Conservation (phyloP, 1,140 invertebrate species). For the Glomeris maerens region DNA sequence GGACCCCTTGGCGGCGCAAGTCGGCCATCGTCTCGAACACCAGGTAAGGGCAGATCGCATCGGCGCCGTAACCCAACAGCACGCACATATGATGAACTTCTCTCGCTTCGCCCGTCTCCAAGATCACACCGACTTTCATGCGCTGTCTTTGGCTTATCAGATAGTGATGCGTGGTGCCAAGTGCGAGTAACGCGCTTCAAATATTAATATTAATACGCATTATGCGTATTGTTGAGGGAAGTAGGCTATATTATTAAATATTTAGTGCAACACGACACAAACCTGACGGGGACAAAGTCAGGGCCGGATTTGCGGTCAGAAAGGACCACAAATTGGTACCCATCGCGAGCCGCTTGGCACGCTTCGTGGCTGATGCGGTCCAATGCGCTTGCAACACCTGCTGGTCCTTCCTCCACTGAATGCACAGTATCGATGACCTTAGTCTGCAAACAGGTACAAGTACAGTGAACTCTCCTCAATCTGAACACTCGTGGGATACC, state of each 20-base stretch:
- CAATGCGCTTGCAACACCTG: conserved; percentile 61
- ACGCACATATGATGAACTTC: conserved; percentile 97
- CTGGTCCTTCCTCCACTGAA: conserved; percentile 46
- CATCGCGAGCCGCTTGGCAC: conserved; percentile 55
- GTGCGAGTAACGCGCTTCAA: conserved; percentile 64
- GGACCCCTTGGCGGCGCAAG: conserved; percentile 62
- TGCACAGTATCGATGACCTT: conserved; percentile 84
- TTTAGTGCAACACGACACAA: not conserved
- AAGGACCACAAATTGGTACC: conserved; percentile 75
- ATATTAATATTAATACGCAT: too few relatives aligned
- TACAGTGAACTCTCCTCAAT: too few relatives aligned
- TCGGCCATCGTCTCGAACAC: conserved; percentile 81
- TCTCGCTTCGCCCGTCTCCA: conserved; percentile 84
- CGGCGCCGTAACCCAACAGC: conserved; percentile 88
- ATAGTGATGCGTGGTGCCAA: conserved; percentile 90
- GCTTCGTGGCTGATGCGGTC: conserved; percentile 68
- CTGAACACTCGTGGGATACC: too few relatives aligned
- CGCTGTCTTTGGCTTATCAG: conserved; percentile 86
- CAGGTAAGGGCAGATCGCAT: conserved; percentile 93
- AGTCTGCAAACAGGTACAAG: conserved; percentile 38
- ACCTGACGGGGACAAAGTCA: conserved; percentile 36
- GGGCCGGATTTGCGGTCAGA: conserved; percentile 65
- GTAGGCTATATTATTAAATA: not conserved
- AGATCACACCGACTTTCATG: conserved; percentile 87
- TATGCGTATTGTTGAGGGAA: too few relatives aligned